A percentile compares a stretch with the other conserved stretches of the same genome.
These are phyloP conservation scores for Nerophis lumbriciformis DNA, from an alignment of 2,113 vertebrate genomes.

Conservation along the genomic window DNA sequence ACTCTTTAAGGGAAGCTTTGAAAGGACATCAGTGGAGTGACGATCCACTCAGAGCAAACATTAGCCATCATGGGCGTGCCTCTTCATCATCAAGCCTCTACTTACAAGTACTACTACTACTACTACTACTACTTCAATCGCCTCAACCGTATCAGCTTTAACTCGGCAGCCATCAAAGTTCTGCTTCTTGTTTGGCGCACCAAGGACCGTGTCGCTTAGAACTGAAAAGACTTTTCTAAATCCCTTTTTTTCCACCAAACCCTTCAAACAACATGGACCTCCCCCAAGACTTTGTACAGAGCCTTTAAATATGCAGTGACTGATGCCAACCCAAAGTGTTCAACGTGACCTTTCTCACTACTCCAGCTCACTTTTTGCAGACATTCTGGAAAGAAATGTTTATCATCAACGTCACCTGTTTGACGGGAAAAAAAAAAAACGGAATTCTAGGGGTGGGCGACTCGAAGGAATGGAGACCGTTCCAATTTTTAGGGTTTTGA, in stretches of 20 bases:
- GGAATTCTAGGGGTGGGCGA: conserved; percentile 14
- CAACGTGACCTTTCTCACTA: conserved; percentile 37
- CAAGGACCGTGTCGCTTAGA: conserved; percentile 37
- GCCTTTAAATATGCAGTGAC: conserved; percentile 30
- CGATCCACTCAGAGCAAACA: conserved; percentile 42
- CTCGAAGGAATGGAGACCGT: conserved; percentile 4
- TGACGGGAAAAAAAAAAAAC: conserved; percentile 20
- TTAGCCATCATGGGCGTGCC: conserved; percentile 49
- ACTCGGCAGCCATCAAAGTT: conserved; percentile 46
- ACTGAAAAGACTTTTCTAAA: conserved; percentile 18
- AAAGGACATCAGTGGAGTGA: conserved; percentile 16
- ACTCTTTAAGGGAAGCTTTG: conserved; percentile 3
- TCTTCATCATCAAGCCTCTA: conserved; percentile 41
- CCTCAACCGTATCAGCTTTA: conserved; percentile 65
- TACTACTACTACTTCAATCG: conserved; percentile 44
- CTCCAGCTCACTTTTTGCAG: conserved; percentile 34
- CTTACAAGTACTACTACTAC: conserved; percentile 33
- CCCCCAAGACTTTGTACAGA: conserved; percentile 30
- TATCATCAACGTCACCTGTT: conserved; percentile 38
- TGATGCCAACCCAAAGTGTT: conserved; percentile 51
- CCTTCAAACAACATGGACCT: conserved; percentile 15
- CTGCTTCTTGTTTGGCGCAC: conserved; percentile 39
- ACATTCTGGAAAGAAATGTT: conserved; percentile 17
- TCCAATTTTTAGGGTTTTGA: conserved; percentile 12
- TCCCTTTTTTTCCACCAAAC: background rate